Evolutionary conservation across 2,113 vertebrate species (phyloP).

Genomic region (Nematolebias whitei): DNA sequence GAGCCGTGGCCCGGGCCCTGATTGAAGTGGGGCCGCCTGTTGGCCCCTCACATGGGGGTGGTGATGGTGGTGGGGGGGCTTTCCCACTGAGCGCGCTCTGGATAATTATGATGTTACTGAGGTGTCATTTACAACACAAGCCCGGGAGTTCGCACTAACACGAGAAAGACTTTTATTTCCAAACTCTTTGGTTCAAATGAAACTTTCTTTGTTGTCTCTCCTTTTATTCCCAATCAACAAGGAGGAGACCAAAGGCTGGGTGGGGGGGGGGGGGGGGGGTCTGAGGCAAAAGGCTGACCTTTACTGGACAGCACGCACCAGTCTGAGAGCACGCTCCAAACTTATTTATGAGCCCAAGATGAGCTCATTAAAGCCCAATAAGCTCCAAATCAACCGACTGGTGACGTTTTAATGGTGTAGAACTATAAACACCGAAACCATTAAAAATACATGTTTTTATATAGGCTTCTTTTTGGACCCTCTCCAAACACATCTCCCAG

Average conservation of each 20-base stretch:
- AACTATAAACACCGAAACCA: too few relatives aligned
- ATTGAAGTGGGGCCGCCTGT: conserved; percentile 79
- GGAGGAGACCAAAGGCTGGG: conserved; percentile 15
- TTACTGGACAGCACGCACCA: conserved; percentile 48
- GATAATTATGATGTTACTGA: conserved; percentile 81
- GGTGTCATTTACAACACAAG: conserved; percentile 82
- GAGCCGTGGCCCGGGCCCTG: conserved; percentile 60
- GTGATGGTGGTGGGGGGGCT: too few relatives aligned
- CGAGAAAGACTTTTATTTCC: conserved; percentile 32
- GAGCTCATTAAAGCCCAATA: neutral
- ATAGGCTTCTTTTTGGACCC: too few relatives aligned
- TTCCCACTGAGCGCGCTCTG: conserved; percentile 61
- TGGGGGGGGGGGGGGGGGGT: too few relatives aligned
- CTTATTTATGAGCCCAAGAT: conserved; percentile 60
- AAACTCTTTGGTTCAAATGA: conserved; percentile 42
- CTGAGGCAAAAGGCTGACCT: conserved; percentile 49
- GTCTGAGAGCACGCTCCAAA: conserved; percentile 47
- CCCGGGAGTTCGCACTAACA: conserved; percentile 46
- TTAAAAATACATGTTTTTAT: too few relatives aligned
- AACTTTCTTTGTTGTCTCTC: conserved; percentile 59
- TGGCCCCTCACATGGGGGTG: conserved; percentile 72
- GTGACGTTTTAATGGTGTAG: neutral
- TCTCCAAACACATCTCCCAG: conserved; percentile 22
- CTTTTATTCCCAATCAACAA: conserved; percentile 48
- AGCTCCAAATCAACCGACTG: neutral